Conservation (phyloP, 2,113 vertebrate genomes). For the Bostrychus sinensis region DNA sequence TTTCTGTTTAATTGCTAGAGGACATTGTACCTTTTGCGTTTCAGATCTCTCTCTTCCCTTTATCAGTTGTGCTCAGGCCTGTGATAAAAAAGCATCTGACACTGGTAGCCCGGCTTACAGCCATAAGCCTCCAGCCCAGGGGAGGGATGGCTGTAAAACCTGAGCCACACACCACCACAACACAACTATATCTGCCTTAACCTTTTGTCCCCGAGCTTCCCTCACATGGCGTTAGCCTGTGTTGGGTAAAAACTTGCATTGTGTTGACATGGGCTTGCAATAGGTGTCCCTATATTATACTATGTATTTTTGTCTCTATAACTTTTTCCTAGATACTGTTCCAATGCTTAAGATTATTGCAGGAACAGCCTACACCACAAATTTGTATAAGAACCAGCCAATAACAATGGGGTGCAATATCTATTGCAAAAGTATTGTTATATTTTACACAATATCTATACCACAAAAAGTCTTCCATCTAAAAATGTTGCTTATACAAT, state of each 20-base stretch:
- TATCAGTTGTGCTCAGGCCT: background rate
- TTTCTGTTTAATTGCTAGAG: background rate
- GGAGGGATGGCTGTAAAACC: background rate
- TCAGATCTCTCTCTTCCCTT: background rate
- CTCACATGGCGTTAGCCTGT: constrained; percentile 1
- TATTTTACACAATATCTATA: no score
- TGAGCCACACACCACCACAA: background rate
- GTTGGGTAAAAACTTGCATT: background rate
- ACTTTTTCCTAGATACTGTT: no score
- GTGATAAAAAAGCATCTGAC: constrained; percentile 25
- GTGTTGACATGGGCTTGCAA: constrained; percentile 24
- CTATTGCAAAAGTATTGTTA: no score
- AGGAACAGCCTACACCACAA: no score
- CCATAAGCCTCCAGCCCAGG: background rate
- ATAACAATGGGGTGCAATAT: no score
- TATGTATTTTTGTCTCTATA: no score
- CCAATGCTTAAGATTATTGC: no score
- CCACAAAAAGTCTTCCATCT: no score
- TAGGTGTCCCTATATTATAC: constrained; percentile 18
- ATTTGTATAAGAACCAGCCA: no score
- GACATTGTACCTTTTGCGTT: background rate
- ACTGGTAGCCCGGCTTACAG: background rate
- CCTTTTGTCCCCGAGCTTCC: background rate
- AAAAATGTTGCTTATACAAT: no score
- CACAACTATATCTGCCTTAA: background rate